Evolutionary conservation across 1,140 invertebrate genomes (phyloP).

Genomic region (Zaprionus kolodkinae): DNA sequence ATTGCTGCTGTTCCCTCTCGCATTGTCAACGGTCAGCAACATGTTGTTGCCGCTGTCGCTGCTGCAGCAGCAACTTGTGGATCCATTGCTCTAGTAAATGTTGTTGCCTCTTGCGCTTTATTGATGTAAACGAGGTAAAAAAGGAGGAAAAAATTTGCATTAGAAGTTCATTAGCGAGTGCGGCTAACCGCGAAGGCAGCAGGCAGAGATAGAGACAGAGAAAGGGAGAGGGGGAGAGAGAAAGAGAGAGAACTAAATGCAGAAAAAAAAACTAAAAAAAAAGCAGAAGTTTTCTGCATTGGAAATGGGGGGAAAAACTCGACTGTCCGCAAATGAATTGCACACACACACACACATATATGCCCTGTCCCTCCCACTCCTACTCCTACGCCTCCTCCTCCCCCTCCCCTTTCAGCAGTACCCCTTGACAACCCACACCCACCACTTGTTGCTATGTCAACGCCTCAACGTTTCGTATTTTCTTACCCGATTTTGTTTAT

Average conservation of each 20-base stretch:
- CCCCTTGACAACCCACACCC: slow-evolving; percentile 14
- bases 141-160: slow-evolving; percentile 63
- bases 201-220: slow-evolving; percentile 17
- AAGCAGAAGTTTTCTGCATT: too few relatives aligned
- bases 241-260: slow-evolving; percentile 19
- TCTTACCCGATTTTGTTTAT: slow-evolving; percentile 23
- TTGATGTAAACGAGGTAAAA: slow-evolving; percentile 39
- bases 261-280: slow-evolving; percentile 11
- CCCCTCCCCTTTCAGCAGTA: too few relatives aligned
- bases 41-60: slow-evolving; percentile 46
- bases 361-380: background rate
- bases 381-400: background rate
- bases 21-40: slow-evolving; percentile 45
- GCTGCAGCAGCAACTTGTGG: slow-evolving; percentile 52
- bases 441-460: slow-evolving; percentile 80
- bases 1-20: slow-evolving; percentile 30
- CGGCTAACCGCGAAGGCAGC: slow-evolving; percentile 52
- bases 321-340: slow-evolving; percentile 65
- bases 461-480: slow-evolving; percentile 51
- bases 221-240: background rate
- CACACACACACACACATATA: background rate
- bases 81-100: slow-evolving; percentile 56
- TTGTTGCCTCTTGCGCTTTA: slow-evolving; percentile 32
- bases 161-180: slow-evolving; percentile 77
- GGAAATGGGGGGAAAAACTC: background rate